Base-by-base conservation (phyloP, 2,113 vertebrate genomes). In the Monopterus albus region DNA sequence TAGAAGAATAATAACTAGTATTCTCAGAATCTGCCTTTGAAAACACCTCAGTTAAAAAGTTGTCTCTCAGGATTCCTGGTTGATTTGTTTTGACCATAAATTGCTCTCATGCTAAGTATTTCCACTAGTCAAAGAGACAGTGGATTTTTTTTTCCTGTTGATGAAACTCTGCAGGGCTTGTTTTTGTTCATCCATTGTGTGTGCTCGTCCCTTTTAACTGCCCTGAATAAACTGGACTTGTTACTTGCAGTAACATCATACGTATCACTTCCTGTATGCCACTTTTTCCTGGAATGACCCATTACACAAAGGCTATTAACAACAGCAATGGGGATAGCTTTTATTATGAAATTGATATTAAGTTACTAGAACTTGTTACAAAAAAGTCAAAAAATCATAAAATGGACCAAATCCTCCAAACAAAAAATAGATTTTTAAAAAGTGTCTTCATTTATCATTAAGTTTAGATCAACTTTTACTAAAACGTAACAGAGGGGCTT, bases 161-260 rank as follows among this genome's bases (percentile, higher is more conserved):
- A 49, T 28, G 4, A 9, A 10, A n/a, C 13, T 39, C n/a, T 46
- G 20, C 3, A 6, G 43, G 2, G 3, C 13, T 38, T 17, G 43
- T 62, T 7, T 15, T 31, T 47, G 7, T 46, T 60, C 36, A 6
- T 25, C 17, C 4, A 15, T 5, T 60, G 23, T 3, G 7, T 57
- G n/a, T n/a, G n/a, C n/a, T 21, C 50, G 17, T 51, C 25, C 12
- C 29, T 8, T 26, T 10, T 38, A 42, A 65, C 23, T 59, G 4
- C 49, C 56, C 17, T 17, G 11, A 50, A 72, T 18, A 21, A 56
- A 7, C 21, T 21, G 36, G 29, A 42, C 18, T 18, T 63, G 12
- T 28, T 13, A 45, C 25, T 78, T 75, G 49, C 55, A 66, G 57
- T 78, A 52, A 71, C 33, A 62, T 33, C 38, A 47, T 21, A 35